Base-by-base conservation (phyloP, 2,797 vertebrate genomes). In the Schizopygopsis pylzovi region DNA sequence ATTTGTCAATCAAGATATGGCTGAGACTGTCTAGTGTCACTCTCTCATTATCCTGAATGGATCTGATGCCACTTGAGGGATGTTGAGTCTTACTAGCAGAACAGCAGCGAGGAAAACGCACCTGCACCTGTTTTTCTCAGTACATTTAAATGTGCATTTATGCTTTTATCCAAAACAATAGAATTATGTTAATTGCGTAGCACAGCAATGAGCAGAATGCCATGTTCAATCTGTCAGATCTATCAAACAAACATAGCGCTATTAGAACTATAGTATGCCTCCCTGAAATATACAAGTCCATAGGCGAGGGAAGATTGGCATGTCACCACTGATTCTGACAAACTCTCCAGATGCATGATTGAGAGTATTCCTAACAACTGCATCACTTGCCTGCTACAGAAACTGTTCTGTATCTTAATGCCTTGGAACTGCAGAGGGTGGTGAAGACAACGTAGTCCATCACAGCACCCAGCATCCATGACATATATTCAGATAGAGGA, bases 301-400 rank as follows among this genome's bases (percentile, higher is more conserved):
- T 68, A 68, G 65, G 16, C 16, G 37, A 39, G 33, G 6, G 20
- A 39, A 68, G 28, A 20, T 70, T 70, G 47, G 15, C 72, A 37
- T 52, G 28, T 76, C 73, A 54, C 73, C 47, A 37, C 18, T 76
- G 47, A 76, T 54, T 76, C 28, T 76, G 47, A 76, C 28, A 54
- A 37, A 54, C 73, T 54, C 25, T 76, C 28, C 73, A 20, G 47
- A 37, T 52, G 47, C 47, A 76, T 52, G 73, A 52, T 37, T 52
- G 72, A 49, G n/a, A 75, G 72, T 18, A 28, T 75, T 49, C n/a
- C 8, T 28, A 49, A 16, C 22, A n/a, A 47, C 43, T 47, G 22
- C n/a, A 28, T 73, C 71, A 73, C 1, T 63, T 28, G 71, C n/a
- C 45, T 52, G 45, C 13, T 49, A 16, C 15, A 25, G n/a, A 73